Conservation (phyloP, 2,113 vertebrate species). For the Chaenocephalus aceratus region DNA sequence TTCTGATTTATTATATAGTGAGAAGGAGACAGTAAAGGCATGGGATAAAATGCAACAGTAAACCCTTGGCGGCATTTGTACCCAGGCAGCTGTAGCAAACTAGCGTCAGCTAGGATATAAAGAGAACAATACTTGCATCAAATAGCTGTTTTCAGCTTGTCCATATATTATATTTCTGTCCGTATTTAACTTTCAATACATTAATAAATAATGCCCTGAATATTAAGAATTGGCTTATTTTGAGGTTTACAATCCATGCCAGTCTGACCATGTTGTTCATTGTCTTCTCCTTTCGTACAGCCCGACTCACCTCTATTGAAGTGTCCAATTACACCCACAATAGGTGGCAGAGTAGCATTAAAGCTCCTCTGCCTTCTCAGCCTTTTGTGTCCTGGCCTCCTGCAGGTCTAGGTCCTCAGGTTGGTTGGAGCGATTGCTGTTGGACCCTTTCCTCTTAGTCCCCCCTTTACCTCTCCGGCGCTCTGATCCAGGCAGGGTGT, state of each 20-base stretch:
- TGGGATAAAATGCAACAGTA: too few relatives aligned
- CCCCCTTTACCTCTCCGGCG: constrained; percentile 70
- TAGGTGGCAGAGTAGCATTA: constrained; percentile 84
- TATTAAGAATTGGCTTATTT: neutral
- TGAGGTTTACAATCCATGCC: neutral
- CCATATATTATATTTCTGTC: too few relatives aligned
- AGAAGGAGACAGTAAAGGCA: too few relatives aligned
- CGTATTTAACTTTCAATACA: too few relatives aligned
- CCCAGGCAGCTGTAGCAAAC: too few relatives aligned
- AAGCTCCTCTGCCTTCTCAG: constrained; percentile 87
- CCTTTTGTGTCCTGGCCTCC: constrained; percentile 78
- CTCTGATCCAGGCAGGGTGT: constrained; percentile 73
- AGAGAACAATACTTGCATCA: too few relatives aligned
- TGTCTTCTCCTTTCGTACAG: neutral
- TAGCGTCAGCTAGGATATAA: too few relatives aligned
- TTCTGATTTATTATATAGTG: too few relatives aligned
- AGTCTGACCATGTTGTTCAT: neutral
- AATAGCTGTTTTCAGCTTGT: too few relatives aligned
- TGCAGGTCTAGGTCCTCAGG: constrained; percentile 76
- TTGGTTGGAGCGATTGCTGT: constrained; percentile 64
- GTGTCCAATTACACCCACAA: constrained; percentile 85
- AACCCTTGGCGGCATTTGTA: too few relatives aligned
- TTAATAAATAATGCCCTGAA: neutral
- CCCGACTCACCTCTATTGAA: constrained; percentile 87
- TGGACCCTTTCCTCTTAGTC: constrained; percentile 71